Conservation (phyloP, 1,140 invertebrate species). For the Mercenaria mercenaria region DNA sequence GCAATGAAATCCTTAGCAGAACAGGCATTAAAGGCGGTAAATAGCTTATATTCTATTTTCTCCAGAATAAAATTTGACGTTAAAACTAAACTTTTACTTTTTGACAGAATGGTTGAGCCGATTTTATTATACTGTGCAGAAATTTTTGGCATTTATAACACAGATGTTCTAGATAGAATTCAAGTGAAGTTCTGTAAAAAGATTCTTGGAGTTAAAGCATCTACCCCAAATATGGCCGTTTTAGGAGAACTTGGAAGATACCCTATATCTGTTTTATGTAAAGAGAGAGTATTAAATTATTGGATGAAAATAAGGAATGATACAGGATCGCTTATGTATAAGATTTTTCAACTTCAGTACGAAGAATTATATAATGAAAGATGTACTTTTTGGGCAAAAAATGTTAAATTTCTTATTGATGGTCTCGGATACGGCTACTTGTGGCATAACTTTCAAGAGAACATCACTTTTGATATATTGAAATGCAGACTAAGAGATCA, state of each 20-base stretch:
- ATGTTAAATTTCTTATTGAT: no score
- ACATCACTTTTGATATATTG: no score
- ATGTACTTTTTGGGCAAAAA: no score
- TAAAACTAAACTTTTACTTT: constrained; percentile 10
- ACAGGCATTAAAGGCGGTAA: constrained; percentile 9
- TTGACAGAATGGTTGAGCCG: constrained; percentile 12
- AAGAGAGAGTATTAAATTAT: no score
- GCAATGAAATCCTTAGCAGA: constrained; percentile 13
- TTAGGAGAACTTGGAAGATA: not conserved
- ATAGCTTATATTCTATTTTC: constrained; percentile 21
- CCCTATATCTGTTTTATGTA: not conserved
- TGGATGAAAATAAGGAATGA: no score
- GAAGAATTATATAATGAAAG: no score
- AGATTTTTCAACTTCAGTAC: no score
- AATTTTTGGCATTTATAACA: not conserved
- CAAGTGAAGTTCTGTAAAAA: constrained; percentile 17
- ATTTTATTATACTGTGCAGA: constrained; percentile 40
- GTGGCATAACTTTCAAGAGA: no score
- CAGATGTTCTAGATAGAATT: not conserved
- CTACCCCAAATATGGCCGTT: not conserved
- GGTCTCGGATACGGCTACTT: no score
- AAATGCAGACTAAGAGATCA: no score
- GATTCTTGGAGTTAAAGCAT: not conserved
- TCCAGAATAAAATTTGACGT: constrained; percentile 8
- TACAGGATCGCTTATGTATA: no score